phyloP scores from a whole-genome alignment of 2,797 vertebrate genomes.

The Anisognathus igniventris region DNA sequence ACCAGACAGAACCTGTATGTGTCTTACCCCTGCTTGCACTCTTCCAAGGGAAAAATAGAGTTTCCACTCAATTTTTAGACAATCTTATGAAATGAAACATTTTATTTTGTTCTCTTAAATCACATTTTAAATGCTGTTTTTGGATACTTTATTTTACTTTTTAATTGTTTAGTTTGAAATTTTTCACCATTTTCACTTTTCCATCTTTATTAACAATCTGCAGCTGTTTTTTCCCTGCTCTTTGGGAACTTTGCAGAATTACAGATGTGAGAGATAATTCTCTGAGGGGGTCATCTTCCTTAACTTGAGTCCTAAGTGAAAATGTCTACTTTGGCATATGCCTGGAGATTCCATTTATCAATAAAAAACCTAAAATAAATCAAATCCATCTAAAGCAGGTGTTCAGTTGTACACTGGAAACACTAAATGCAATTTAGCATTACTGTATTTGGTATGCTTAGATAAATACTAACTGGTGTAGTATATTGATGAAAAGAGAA shows the following conservation, averaged over 20 bases:
- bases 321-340: background rate
- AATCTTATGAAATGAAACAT: background rate
- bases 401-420: background rate
- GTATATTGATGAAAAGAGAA: background rate
- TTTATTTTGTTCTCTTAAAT: background rate
- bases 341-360: background rate
- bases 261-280: background rate
- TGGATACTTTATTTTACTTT: background rate
- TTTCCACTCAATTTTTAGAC: background rate
- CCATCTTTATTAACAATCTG: background rate
- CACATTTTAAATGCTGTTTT: background rate
- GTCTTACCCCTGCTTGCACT: background rate
- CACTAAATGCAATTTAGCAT: background rate
- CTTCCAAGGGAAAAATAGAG: background rate
- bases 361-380: background rate
- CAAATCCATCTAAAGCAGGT: background rate
- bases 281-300: background rate
- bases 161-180: background rate
- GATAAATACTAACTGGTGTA: background rate
- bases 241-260: background rate
- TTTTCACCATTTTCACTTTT: background rate
- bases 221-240: background rate
- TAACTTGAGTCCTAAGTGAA: background rate
- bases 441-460: background rate
- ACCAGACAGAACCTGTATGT: accelerated